A percentile compares a stretch with the other conserved stretches of the same genome.
These are phyloP conservation scores for Idaea biselata DNA, from an alignment of 2,888 invertebrate genomes.

Conservation along the genomic window DNA sequence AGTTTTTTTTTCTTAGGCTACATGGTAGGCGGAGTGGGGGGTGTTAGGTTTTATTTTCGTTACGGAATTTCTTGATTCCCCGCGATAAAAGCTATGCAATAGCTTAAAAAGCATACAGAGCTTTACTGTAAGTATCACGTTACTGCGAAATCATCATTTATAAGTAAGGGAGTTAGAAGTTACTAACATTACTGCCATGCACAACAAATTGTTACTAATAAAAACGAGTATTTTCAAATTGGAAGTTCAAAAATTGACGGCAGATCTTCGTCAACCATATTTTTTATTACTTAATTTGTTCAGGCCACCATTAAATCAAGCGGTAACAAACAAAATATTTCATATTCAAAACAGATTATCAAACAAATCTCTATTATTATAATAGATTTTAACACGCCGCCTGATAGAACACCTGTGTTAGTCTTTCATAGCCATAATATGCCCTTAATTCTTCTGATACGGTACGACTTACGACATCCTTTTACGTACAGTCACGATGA, in stretches of 20 bases:
- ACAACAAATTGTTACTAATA: not conserved
- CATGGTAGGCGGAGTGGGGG: too few species aligned
- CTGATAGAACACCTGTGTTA: conserved; percentile 74
- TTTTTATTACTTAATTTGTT: not conserved
- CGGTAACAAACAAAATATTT: conserved; percentile 13
- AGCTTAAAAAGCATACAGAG: not conserved
- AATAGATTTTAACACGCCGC: conserved; percentile 37
- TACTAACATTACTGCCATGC: too few species aligned
- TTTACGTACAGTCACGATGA: conserved; percentile 41
- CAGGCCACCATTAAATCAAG: conserved; percentile 12
- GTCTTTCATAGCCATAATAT: conserved; percentile 77
- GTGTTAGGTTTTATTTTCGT: too few species aligned
- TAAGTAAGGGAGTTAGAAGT: too few species aligned
- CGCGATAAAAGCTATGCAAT: too few species aligned
- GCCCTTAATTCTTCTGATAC: conserved; percentile 77
- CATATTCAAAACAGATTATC: conserved; percentile 22
- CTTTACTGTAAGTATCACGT: not conserved
- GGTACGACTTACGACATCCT: conserved; percentile 74
- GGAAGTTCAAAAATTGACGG: not conserved
- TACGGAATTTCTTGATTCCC: too few species aligned
- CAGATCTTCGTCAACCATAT: not conserved
- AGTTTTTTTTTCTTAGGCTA: too few species aligned
- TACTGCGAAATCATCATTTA: too few species aligned
- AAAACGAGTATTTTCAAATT: not conserved
- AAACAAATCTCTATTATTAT: conserved; percentile 39